phyloP scores from a whole-genome alignment of 2,797 vertebrate species.

The Xenops minutus region DNA sequence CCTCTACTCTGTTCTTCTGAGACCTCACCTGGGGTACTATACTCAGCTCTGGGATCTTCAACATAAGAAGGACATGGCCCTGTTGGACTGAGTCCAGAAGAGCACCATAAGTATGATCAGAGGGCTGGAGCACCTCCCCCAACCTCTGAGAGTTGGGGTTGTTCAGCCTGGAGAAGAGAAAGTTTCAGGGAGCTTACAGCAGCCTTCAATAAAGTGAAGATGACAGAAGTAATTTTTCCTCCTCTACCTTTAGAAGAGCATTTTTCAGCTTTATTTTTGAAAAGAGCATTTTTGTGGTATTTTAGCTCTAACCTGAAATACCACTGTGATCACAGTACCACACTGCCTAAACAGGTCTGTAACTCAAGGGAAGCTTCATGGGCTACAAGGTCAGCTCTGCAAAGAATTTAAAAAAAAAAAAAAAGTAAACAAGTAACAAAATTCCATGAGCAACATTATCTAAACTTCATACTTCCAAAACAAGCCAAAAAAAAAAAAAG shows the following conservation, averaged over 20 bases:
- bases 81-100: neutral
- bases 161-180: too few relatives aligned
- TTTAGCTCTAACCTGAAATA: neutral
- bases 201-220: neutral
- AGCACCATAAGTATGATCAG: neutral
- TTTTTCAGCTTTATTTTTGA: neutral
- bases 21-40: neutral
- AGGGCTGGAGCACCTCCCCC: too few relatives aligned
- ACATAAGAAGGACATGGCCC: neutral
- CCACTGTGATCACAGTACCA: neutral
- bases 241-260: neutral
- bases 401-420: neutral
- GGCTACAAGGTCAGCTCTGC: neutral
- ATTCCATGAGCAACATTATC: neutral
- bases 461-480: neutral
- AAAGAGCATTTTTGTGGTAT: neutral
- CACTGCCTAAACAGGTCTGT: neutral
- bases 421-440: neutral
- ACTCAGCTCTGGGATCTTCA: neutral
- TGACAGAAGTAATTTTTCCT: neutral
- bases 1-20: neutral
- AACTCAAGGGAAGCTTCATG: neutral
- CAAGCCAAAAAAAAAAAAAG: neutral
- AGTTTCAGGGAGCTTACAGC: neutral
- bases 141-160: too few relatives aligned